Conservation (phyloP, 2,888 invertebrate species). For the Strigamia crassipes region DNA sequence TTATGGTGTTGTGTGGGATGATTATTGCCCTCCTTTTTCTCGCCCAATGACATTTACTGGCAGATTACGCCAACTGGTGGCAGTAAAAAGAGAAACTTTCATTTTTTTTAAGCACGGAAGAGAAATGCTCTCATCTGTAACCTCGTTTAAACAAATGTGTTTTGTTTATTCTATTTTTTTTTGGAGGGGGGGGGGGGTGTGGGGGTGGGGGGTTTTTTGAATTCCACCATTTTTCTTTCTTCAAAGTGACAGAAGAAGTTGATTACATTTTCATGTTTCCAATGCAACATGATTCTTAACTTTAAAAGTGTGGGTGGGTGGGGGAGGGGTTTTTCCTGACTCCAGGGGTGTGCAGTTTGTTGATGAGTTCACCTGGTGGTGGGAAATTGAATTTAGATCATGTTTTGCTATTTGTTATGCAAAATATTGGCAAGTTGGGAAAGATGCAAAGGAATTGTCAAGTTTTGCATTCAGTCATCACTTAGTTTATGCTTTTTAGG, state of each 20-base stretch:
- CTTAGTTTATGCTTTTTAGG: background rate
- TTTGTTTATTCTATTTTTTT: background rate
- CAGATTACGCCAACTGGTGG: slow-evolving; percentile 10
- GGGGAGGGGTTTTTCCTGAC: background rate
- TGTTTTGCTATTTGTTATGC: background rate
- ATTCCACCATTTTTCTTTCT: background rate
- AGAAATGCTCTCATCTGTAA: background rate
- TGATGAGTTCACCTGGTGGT: slow-evolving; percentile 8
- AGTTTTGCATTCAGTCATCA: too few relatives aligned
- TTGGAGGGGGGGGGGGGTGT: too few relatives aligned
- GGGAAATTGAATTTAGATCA: slow-evolving; percentile 25
- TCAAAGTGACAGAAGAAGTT: slow-evolving; percentile 14
- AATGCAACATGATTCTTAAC: slow-evolving; percentile 1
- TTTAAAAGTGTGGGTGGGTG: background rate
- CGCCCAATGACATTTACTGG: background rate
- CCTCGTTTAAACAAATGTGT: background rate
- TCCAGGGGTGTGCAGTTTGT: background rate
- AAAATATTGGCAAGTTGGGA: background rate
- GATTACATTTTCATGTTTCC: slow-evolving; percentile 32
- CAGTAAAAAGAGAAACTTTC: background rate
- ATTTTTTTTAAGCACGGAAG: background rate
- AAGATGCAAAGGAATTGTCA: too few relatives aligned
- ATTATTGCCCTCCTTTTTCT: background rate
- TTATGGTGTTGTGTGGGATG: background rate
- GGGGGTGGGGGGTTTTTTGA: background rate